Evolutionary conservation across 1,140 invertebrate species (phyloP).

Genomic region (Bombus waltoni): DNA sequence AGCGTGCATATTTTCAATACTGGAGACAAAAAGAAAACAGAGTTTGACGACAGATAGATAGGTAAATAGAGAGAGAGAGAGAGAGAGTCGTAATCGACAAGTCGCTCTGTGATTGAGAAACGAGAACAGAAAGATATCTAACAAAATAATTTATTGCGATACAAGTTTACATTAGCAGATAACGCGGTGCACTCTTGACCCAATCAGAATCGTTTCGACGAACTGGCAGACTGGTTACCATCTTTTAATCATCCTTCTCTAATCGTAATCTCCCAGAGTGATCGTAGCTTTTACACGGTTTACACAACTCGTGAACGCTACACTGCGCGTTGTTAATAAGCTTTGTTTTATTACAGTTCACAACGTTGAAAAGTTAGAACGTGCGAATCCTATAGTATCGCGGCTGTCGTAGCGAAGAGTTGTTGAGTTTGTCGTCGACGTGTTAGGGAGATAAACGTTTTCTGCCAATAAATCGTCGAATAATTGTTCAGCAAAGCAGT

Average conservation of each 20-base stretch:
- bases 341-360: constrained; percentile 8
- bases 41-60: background rate
- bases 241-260: too few relatives aligned
- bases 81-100: background rate
- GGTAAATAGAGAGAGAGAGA: too few relatives aligned
- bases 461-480: constrained; percentile 18
- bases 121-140: background rate
- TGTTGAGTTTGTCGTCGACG: background rate
- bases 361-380: background rate
- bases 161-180: constrained; percentile 4
- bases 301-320: background rate
- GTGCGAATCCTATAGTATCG: background rate
- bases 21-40: background rate
- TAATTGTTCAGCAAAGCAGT: background rate
- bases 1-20: too few relatives aligned
- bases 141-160: background rate
- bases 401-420: background rate
- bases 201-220: background rate
- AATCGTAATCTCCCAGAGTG: background rate
- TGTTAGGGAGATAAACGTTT: background rate
- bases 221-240: background rate
- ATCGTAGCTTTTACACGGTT: constrained; percentile 1
- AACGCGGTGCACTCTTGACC: constrained; percentile 40
- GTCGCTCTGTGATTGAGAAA: background rate
- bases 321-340: background rate